These are phyloP conservation scores for Macrotrachela quadricornifera DNA, from an alignment of 1,140 invertebrate species.

Conservation along the genomic window DNA sequence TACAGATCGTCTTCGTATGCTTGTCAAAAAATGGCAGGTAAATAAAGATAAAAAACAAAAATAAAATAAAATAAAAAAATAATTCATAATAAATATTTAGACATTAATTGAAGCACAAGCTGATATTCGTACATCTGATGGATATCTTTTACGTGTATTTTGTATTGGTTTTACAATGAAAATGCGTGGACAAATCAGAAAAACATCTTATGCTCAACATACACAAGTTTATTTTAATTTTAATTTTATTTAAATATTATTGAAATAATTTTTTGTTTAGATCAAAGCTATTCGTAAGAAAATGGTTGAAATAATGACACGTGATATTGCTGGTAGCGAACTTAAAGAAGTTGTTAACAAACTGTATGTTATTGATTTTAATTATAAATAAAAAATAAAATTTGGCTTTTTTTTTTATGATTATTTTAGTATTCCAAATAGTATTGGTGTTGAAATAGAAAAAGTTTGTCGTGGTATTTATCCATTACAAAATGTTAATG, in stretches of 20 bases:
- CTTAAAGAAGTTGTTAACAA: conserved; percentile 85
- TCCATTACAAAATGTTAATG: conserved; percentile 89
- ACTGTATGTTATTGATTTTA: conserved; percentile 31
- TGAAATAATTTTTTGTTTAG: conserved; percentile 25
- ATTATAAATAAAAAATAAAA: too few relatives aligned
- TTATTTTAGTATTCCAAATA: conserved; percentile 53
- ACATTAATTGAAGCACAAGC: conserved; percentile 86
- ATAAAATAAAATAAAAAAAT: too few relatives aligned
- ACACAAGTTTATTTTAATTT: conserved; percentile 44
- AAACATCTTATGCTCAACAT: conserved; percentile 93
- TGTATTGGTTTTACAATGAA: conserved; percentile 97
- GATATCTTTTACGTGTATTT: conserved; percentile 81
- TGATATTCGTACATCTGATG: conserved; percentile 94
- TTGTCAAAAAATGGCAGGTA: conserved; percentile 89
- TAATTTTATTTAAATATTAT: too few relatives aligned
- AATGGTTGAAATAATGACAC: conserved; percentile 81
- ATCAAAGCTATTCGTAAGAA: conserved; percentile 67
- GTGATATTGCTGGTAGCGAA: conserved; percentile 63
- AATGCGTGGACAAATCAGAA: conserved; percentile 64
- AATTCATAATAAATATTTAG: conserved; percentile 12
- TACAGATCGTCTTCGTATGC: conserved; percentile 85
- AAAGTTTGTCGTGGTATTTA: conserved; percentile 87
- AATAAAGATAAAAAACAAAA: too few relatives aligned
- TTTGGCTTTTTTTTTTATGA: neutral
- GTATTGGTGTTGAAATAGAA: conserved; percentile 95